Evolutionary conservation across 2,888 invertebrate genomes (phyloP), one percentile per base, ranked within the genome.

Genomic region (Calameuta idolon): DNA sequence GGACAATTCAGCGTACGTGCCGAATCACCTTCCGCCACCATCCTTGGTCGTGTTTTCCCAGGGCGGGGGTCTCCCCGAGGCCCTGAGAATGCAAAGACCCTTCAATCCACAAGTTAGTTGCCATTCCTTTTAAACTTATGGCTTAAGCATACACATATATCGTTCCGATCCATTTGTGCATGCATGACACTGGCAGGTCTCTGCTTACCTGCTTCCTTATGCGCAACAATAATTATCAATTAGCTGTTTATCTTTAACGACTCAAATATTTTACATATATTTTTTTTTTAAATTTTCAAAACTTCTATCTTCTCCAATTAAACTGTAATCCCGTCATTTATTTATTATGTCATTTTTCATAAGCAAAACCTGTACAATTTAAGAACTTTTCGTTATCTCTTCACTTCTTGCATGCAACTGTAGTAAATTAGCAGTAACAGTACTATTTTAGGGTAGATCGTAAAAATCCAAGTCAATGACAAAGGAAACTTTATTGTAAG

Each of bases 41-140:
- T 95, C 95, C 90, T 92, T 95, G 92, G 95, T 95, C 89, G 95
- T 95, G 85, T 94, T 95, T 91, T 95, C 95, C 85, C 95, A 95
- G 93, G 95, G 95, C 88, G 95, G 95, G 89, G 95, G 95, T 89
- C 93, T 95, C 92, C 94, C 95, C 91, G 95, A 95, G 93, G 95
- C 95, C 85, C 93, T 95, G 87, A 93, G 95, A 92, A 95, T 95
- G 92, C 95, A 95, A 92, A 93, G 95, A 91, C 95, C 95, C 88
- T 95, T 95, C 92, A 95, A 95, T 92, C 93, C 94, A 90, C 94
- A 95, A 94, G 95, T 95, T 91, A 91, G 91, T 90, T 87, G 87
- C 86, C 85, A 81, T 80, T 71, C 71, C 71, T 34, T 55, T 55
- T 55, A 55, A 55, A 55, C 55, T 55, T 55, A 55, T 23, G 55